phyloP scores from a whole-genome alignment of 2,113 vertebrate genomes.

The Azemiops feae region DNA sequence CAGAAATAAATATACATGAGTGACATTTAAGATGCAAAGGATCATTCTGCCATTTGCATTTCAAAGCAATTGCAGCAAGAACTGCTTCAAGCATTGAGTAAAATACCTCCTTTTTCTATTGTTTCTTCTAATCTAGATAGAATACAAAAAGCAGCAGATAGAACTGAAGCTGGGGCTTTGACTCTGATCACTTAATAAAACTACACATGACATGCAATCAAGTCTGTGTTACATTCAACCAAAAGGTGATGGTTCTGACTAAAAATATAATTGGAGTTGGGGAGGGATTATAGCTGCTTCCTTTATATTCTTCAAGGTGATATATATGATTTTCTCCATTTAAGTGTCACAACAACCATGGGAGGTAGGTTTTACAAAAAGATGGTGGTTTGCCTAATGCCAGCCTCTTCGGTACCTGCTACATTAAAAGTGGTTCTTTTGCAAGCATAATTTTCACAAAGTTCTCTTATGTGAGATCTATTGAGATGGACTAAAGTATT shows the following conservation, averaged over 20 bases:
- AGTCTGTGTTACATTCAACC: neutral
- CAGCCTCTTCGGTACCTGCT: neutral
- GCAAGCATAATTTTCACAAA: neutral
- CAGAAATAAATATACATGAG: neutral
- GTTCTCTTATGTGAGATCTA: neutral
- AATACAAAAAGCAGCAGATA: neutral
- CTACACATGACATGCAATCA: neutral
- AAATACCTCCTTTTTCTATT: neutral
- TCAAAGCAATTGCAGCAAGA: neutral
- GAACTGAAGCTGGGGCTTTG: neutral
- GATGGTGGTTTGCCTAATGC: neutral
- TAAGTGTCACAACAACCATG: neutral
- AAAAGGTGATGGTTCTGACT: neutral
- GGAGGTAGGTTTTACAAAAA: neutral
- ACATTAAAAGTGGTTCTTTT: neutral
- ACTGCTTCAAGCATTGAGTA: neutral
- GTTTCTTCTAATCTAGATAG: neutral
- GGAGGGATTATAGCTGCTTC: neutral
- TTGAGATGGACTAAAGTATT: neutral
- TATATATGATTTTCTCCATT: neutral
- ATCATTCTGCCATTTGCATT: conserved; percentile 1
- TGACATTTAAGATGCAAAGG: neutral
- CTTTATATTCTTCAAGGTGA: neutral
- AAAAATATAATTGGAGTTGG: neutral
- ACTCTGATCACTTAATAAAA: neutral